A percentile compares a stretch with the other conserved stretches of the same genome.
Evolutionary conservation across 2,888 invertebrate species (phyloP).

Genomic region (Lagria hirta): DNA sequence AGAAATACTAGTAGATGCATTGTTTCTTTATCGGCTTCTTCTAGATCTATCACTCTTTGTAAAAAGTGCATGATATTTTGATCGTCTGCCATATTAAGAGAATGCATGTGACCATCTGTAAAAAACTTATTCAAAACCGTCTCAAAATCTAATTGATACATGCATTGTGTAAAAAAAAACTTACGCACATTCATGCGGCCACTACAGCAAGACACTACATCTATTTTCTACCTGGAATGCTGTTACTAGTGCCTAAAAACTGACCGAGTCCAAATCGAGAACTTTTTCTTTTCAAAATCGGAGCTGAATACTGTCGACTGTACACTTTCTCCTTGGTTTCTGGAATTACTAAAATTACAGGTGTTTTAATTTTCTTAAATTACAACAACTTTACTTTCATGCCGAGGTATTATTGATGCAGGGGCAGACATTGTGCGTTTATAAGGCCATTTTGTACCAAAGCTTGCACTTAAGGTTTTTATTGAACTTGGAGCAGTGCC

Average conservation of each 20-base stretch:
- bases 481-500: constrained; percentile 62
- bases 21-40: constrained; percentile 94
- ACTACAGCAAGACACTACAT: constrained; percentile 56
- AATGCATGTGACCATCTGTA: constrained; percentile 80
- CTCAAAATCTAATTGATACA: background rate
- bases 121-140: constrained; percentile 27
- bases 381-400: constrained; percentile 64
- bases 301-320: constrained; percentile 91
- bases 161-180: constrained; percentile 24
- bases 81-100: constrained; percentile 79
- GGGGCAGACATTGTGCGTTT: constrained; percentile 94
- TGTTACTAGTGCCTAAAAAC: constrained; percentile 69
- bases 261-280: constrained; percentile 89
- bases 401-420: constrained; percentile 75
- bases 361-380: constrained; percentile 49
- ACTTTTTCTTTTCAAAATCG: constrained; percentile 90
- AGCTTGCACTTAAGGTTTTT: constrained; percentile 82
- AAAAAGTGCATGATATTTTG: constrained; percentile 75
- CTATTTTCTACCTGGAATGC: constrained; percentile 62
- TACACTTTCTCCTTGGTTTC: constrained; percentile 79
- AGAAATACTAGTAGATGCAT: constrained; percentile 91
- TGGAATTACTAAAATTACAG: constrained; percentile 30
- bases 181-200: constrained; percentile 44
- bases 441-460: constrained; percentile 93
- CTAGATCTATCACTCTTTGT: constrained; percentile 87